phyloP scores from a whole-genome alignment of 1,140 invertebrate species.

The Oryctes rhinoceros region DNA sequence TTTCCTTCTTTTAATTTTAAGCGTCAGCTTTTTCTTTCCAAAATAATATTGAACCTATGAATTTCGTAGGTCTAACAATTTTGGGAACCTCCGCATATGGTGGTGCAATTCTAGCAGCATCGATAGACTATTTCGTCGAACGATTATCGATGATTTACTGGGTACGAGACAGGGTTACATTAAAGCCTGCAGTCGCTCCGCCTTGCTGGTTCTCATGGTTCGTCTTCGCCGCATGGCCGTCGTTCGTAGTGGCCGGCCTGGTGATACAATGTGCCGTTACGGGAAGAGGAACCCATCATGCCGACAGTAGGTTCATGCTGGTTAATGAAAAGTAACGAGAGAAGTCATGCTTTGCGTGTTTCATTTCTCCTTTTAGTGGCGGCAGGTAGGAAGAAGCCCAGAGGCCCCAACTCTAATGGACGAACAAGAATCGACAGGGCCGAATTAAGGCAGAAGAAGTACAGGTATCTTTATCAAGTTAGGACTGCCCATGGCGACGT shows the following conservation, averaged over 20 bases:
- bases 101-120: conserved; percentile 74
- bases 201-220: conserved; percentile 82
- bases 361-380: conserved; percentile 49
- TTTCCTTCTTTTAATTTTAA: not conserved
- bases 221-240: conserved; percentile 77
- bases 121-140: conserved; percentile 82
- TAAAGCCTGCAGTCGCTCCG: conserved; percentile 64
- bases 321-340: not conserved
- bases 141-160: conserved; percentile 75
- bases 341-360: not conserved
- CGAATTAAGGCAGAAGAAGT: conserved; percentile 82
- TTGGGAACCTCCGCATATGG: conserved; percentile 81
- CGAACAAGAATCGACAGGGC: conserved; percentile 75
- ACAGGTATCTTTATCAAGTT: conserved; percentile 89
- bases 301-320: conserved; percentile 63
- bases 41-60: conserved; percentile 42
- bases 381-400: conserved; percentile 56
- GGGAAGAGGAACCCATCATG: conserved; percentile 74
- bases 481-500: conserved; percentile 88
- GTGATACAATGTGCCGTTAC: conserved; percentile 76
- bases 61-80: conserved; percentile 70
- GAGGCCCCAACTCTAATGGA: conserved; percentile 61
- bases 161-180: conserved; percentile 67
- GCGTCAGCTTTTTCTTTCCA: conserved; percentile 50
- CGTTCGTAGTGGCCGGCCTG: conserved; percentile 72